A percentile compares a stretch with the other conserved stretches of the same genome.
These are phyloP conservation scores for Heliconius nattereri DNA, from an alignment of 1,140 invertebrate species.

Conservation along the genomic window DNA sequence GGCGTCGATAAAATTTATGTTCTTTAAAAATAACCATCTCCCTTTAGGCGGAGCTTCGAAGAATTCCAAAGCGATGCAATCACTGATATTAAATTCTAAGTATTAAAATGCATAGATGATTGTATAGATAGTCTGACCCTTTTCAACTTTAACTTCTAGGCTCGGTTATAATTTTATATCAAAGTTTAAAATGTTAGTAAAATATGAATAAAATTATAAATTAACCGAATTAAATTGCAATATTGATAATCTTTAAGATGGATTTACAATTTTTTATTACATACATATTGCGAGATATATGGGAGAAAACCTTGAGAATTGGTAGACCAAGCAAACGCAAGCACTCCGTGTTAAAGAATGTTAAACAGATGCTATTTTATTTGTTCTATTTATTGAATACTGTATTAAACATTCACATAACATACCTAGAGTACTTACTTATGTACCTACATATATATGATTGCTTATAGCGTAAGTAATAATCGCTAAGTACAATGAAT, in stretches of 20 bases:
- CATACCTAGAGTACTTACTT: too few species aligned
- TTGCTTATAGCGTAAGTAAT: too few species aligned
- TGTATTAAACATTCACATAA: too few species aligned
- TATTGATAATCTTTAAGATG: too few species aligned
- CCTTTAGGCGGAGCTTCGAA: conserved; percentile 17
- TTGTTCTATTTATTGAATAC: too few species aligned
- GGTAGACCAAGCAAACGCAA: not conserved
- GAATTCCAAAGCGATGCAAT: conserved; percentile 26
- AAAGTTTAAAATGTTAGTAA: too few species aligned
- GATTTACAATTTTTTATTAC: too few species aligned
- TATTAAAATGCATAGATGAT: conserved; percentile 15
- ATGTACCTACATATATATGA: too few species aligned
- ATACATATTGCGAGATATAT: too few species aligned
- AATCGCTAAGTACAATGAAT: too few species aligned
- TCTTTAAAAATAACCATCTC: conserved; percentile 27
- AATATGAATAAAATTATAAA: too few species aligned
- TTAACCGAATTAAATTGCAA: too few species aligned
- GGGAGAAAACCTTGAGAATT: not conserved
- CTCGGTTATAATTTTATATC: not conserved
- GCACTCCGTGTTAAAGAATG: not conserved
- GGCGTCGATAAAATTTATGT: conserved; percentile 28
- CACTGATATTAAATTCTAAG: conserved; percentile 26
- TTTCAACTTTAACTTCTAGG: not conserved
- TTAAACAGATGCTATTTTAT: not conserved
- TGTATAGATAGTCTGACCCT: not conserved